Evolutionary conservation across 2,113 vertebrate species (phyloP).

Genomic region (Trematomus loennbergii): DNA sequence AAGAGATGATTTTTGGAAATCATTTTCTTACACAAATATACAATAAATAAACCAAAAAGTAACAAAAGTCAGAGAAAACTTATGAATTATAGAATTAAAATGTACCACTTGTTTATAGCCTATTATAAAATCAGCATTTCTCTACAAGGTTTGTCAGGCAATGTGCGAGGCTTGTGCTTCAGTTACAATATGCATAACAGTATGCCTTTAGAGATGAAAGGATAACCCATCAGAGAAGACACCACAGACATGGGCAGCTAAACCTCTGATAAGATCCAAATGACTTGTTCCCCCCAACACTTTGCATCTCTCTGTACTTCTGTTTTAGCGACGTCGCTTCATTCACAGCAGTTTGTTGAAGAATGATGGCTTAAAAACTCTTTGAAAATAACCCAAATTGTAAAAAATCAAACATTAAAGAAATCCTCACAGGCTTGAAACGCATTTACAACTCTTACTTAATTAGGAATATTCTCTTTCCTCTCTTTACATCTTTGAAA

Average conservation of each 20-base stretch:
- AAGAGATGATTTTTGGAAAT: not conserved
- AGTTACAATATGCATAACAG: not conserved
- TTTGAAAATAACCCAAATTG: not conserved
- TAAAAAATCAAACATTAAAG: not conserved
- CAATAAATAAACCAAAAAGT: not conserved
- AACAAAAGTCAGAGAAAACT: not conserved
- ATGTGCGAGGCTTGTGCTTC: not conserved
- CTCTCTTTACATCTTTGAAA: not conserved
- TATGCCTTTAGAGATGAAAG: not conserved
- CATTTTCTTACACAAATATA: too few relatives aligned
- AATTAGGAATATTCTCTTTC: not conserved
- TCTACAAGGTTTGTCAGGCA: not conserved
- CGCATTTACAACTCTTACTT: not conserved
- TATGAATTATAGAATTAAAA: not conserved
- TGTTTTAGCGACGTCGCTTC: not conserved
- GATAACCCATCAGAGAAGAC: not conserved
- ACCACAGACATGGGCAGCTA: not conserved
- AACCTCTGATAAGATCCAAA: not conserved
- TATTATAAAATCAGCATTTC: too few relatives aligned
- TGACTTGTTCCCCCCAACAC: not conserved
- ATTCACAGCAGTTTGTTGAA: not conserved
- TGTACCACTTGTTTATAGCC: not conserved
- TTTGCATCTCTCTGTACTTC: not conserved
- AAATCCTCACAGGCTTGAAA: not conserved
- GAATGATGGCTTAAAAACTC: not conserved